These are phyloP conservation scores for Mystacides longicornis DNA, from an alignment of 2,888 invertebrate species.

Conservation along the genomic window DNA sequence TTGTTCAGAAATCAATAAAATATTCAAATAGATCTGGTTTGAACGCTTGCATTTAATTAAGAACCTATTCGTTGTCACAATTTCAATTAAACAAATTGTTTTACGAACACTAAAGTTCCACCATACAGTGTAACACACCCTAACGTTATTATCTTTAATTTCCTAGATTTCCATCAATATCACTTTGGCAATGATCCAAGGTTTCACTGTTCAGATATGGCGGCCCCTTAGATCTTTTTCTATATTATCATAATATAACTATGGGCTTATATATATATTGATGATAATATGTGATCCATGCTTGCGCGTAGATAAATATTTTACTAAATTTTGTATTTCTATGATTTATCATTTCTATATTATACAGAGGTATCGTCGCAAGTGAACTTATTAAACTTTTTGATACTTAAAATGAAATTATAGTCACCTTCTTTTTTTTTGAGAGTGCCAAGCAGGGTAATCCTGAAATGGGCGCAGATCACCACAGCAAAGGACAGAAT, in stretches of 20 bases:
- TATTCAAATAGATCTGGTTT: too few relatives aligned
- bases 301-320: too few relatives aligned
- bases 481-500: too few relatives aligned
- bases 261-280: not conserved
- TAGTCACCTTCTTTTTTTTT: too few relatives aligned
- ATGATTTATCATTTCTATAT: not conserved
- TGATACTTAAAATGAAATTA: too few relatives aligned
- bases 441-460: too few relatives aligned
- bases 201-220: not conserved
- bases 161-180: slow-evolving; percentile 1
- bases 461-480: too few relatives aligned
- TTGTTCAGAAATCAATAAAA: too few relatives aligned
- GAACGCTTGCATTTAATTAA: too few relatives aligned
- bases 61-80: too few relatives aligned
- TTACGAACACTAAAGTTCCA: not conserved
- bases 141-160: not conserved
- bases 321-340: not conserved
- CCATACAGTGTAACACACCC: not conserved
- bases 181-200: not conserved
- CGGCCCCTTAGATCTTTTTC: not conserved
- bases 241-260: too few relatives aligned
- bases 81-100: not conserved
- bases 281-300: not conserved
- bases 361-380: not conserved
- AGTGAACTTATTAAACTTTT: not conserved